phyloP scores from a whole-genome alignment of 2,888 invertebrate genomes.

The Nowickia ferox region DNA sequence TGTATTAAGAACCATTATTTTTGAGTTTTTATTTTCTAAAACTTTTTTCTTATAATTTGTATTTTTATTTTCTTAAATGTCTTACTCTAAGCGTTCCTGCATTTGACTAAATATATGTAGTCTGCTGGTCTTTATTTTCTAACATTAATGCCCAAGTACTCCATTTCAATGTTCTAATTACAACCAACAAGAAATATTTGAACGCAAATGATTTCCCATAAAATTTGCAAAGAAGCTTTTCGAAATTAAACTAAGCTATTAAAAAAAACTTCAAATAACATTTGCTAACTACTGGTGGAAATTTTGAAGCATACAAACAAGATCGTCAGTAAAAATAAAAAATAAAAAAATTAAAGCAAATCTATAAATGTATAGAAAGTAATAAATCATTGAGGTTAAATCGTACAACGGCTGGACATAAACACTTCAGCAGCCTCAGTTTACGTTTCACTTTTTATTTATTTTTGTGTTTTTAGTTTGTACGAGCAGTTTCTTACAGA shows the following conservation, averaged over 20 bases:
- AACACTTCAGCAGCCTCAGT: constrained; percentile 68
- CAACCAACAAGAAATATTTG: background rate
- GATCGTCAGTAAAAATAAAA: background rate
- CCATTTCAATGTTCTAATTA: background rate
- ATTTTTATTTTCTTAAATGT: no score
- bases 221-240: constrained; percentile 1
- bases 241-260: background rate
- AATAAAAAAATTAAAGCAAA: no score
- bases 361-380: constrained; percentile 50
- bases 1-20: no score
- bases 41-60: no score
- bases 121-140: no score
- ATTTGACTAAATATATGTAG: no score
- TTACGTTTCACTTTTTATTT: constrained; percentile 21
- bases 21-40: no score
- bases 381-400: constrained; percentile 70
- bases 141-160: no score
- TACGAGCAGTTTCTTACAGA: background rate
- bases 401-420: constrained; percentile 67
- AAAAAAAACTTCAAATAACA: constrained; percentile 1
- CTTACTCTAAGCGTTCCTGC: no score
- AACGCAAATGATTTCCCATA: constrained; percentile 13
- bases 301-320: background rate
- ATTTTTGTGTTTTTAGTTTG: background rate
- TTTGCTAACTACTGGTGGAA: constrained; percentile 36